phyloP scores from a whole-genome alignment of 2,113 vertebrate species.

The Siphamia tubifer region DNA sequence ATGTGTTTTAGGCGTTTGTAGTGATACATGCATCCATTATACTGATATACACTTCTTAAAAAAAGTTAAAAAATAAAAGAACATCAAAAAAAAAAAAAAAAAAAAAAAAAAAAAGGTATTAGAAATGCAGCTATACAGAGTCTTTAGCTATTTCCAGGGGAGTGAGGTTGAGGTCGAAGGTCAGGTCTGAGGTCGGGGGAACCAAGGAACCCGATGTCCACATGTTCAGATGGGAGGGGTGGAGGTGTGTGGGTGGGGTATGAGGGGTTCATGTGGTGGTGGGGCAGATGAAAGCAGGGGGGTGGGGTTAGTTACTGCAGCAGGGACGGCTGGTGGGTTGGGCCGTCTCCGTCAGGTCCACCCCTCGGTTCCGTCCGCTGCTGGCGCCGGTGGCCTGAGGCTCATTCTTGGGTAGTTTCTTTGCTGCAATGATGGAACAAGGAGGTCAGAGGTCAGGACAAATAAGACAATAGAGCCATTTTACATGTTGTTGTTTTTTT shows the following conservation, averaged over 20 bases:
- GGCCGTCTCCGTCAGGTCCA: conserved; percentile 94
- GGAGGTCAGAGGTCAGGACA: not conserved
- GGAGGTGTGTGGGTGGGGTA: not conserved
- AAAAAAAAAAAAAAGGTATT: conserved; percentile 83
- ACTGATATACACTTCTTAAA: conserved; percentile 79
- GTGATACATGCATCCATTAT: conserved; percentile 91
- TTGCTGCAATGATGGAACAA: conserved; percentile 74
- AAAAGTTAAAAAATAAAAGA: conserved; percentile 65
- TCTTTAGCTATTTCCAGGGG: conserved; percentile 89
- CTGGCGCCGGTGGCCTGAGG: conserved; percentile 86
- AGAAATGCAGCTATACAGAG: conserved; percentile 94
- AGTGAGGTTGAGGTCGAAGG: conserved; percentile 83
- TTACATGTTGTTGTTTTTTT: too few relatives aligned
- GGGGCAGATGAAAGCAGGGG: conserved; percentile 50
- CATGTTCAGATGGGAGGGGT: conserved; percentile 82
- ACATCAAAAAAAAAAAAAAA: conserved; percentile 32
- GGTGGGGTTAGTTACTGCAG: conserved; percentile 90
- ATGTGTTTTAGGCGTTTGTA: conserved; percentile 84
- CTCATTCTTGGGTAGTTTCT: conserved; percentile 97
- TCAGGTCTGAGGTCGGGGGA: conserved; percentile 76
- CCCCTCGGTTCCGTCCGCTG: conserved; percentile 89
- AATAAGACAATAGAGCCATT: too few relatives aligned
- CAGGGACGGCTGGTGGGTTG: conserved; percentile 92
- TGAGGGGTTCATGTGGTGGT: conserved; percentile 48
- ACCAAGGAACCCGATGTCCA: conserved; percentile 83